These are phyloP conservation scores for Rhombomys opimus DNA, from an alignment of 2,113 vertebrate genomes.

Conservation along the genomic window DNA sequence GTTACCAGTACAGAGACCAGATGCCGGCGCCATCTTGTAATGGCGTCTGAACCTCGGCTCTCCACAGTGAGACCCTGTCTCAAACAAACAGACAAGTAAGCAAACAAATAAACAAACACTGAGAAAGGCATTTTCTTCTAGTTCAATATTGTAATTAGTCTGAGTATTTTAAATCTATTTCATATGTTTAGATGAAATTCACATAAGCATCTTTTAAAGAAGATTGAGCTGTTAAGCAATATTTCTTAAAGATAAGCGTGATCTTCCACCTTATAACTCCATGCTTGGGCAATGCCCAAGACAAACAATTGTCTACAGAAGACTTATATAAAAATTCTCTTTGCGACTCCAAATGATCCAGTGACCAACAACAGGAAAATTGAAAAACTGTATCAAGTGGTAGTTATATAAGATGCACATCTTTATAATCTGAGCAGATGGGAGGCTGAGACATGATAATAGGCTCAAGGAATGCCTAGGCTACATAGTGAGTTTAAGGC, in stretches of 20 bases:
- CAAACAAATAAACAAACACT: not conserved
- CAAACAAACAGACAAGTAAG: not conserved
- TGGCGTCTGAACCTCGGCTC: too few species aligned
- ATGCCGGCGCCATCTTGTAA: too few species aligned
- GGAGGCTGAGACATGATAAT: not conserved
- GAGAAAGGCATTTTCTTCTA: not conserved
- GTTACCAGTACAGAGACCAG: too few species aligned
- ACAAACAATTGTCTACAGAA: not conserved
- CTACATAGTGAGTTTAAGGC: not conserved
- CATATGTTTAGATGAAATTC: conserved; percentile 10
- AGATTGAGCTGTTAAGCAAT: not conserved
- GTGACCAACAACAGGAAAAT: not conserved
- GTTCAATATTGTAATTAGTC: not conserved
- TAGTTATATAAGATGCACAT: not conserved
- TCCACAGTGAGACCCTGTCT: not conserved
- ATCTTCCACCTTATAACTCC: not conserved
- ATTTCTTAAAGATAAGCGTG: conserved; percentile 22
- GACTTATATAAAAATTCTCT: not conserved
- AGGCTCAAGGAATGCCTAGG: not conserved
- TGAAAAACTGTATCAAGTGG: not conserved
- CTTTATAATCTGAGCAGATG: not conserved
- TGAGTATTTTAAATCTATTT: conserved; percentile 29
- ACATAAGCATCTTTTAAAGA: conserved; percentile 25
- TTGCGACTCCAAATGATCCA: not conserved
- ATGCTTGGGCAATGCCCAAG: not conserved